Conservation (phyloP, 2,888 invertebrate genomes). For the Alsophila aescularia region DNA sequence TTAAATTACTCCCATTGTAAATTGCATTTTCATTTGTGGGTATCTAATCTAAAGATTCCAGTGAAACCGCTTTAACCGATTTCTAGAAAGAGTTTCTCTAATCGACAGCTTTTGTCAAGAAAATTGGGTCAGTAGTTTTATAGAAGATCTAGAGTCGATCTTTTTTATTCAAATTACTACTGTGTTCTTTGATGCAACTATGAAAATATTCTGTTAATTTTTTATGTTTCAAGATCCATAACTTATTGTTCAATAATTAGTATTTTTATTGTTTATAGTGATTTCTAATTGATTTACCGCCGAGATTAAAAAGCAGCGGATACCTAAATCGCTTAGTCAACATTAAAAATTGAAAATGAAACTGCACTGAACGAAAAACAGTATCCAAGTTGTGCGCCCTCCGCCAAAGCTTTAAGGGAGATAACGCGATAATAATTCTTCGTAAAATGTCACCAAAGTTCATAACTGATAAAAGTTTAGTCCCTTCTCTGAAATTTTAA, state of each 20-base stretch:
- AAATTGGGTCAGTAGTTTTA: too few relatives aligned
- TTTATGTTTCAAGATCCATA: too few relatives aligned
- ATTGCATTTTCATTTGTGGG: conserved; percentile 3
- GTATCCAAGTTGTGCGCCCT: conserved; percentile 55
- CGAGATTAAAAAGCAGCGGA: too few relatives aligned
- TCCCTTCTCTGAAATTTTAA: conserved; percentile 80
- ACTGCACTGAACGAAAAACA: conserved; percentile 67
- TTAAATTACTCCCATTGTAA: conserved; percentile 40
- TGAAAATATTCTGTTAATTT: too few relatives aligned
- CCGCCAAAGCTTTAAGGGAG: conserved; percentile 62
- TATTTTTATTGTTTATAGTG: too few relatives aligned
- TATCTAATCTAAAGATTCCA: not conserved
- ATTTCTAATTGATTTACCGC: too few relatives aligned
- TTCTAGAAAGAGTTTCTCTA: too few relatives aligned
- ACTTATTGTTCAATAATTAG: too few relatives aligned
- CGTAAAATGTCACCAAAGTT: conserved; percentile 81
- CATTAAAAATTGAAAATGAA: conserved; percentile 64
- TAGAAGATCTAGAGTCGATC: too few relatives aligned
- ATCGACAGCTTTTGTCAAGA: too few relatives aligned
- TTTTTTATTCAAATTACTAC: too few relatives aligned
- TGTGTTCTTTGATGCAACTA: too few relatives aligned
- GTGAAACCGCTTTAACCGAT: conserved; percentile 28
- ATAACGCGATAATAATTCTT: conserved; percentile 83
- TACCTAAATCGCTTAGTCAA: conserved; percentile 26
- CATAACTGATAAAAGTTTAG: conserved; percentile 82